Conservation (phyloP, 2,888 invertebrate species). For the Agrochola macilenta region DNA sequence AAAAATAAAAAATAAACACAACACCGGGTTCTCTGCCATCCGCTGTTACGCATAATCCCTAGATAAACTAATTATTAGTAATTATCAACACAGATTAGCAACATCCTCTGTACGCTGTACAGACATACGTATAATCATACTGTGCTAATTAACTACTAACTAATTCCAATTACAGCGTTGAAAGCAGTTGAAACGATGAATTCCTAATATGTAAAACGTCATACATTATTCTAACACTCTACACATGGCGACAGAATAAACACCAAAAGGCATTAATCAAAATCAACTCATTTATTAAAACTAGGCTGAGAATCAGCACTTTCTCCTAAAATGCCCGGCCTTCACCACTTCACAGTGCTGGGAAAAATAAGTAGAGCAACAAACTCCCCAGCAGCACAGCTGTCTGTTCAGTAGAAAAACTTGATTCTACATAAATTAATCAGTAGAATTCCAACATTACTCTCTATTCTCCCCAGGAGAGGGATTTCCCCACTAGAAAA, state of each 20-base stretch:
- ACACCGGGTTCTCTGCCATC: not conserved
- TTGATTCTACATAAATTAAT: not conserved
- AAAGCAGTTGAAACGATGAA: not conserved
- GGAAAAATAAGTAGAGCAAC: not conserved
- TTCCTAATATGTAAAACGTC: not conserved
- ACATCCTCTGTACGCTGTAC: not conserved
- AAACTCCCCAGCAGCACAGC: not conserved
- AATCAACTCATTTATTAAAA: not conserved
- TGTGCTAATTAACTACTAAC: slow-evolving; percentile 18
- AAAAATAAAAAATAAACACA: not conserved
- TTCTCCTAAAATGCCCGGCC: not conserved
- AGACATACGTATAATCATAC: not conserved
- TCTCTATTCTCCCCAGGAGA: no score
- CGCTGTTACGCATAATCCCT: not conserved
- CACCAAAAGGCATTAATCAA: not conserved
- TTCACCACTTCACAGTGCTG: not conserved
- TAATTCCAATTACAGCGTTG: not conserved
- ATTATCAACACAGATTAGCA: slow-evolving; percentile 28
- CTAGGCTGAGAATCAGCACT: not conserved
- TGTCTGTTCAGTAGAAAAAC: not conserved
- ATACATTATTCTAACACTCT: not conserved
- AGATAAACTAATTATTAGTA: slow-evolving; percentile 32
- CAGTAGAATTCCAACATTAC: not conserved
- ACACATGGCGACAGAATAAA: not conserved
- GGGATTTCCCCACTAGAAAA: not conserved